Evolutionary conservation across 2,797 vertebrate species (phyloP).

Genomic region (Somateria mollissima): DNA sequence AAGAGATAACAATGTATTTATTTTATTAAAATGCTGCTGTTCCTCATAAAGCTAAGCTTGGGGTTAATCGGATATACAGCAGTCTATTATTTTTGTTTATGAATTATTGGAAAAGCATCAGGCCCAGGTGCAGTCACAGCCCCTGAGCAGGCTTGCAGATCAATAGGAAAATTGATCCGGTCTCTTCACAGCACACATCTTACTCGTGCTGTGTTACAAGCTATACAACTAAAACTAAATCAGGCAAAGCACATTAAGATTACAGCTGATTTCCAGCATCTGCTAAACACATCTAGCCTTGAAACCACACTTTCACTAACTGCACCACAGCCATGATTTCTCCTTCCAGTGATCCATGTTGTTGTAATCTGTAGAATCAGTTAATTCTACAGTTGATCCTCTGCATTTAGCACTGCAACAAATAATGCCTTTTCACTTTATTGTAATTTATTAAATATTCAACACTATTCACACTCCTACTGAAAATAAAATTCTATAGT

Average conservation of each 20-base stretch:
- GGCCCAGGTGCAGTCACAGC: background rate
- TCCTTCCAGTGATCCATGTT: background rate
- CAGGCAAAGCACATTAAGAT: background rate
- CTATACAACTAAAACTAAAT: background rate
- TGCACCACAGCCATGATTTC: background rate
- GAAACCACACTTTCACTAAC: background rate
- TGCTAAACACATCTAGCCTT: background rate
- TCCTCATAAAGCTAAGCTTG: background rate
- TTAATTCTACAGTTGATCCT: background rate
- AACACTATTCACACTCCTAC: background rate
- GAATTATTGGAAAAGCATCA: conserved; percentile 29
- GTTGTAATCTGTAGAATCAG: background rate
- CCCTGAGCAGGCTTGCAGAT: background rate
- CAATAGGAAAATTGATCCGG: background rate
- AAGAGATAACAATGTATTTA: background rate
- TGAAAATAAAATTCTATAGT: background rate
- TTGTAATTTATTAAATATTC: background rate
- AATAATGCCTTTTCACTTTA: background rate
- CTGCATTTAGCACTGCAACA: background rate
- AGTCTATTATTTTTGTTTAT: background rate
- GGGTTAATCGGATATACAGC: background rate
- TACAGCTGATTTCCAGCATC: background rate
- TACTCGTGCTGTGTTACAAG: background rate
- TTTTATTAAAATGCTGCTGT: background rate
- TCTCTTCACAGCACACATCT: background rate